A percentile compares a stretch with the other conserved stretches of the same genome.
phyloP scores from a whole-genome alignment of 2,888 invertebrate species.

The Abscondita cerata region DNA sequence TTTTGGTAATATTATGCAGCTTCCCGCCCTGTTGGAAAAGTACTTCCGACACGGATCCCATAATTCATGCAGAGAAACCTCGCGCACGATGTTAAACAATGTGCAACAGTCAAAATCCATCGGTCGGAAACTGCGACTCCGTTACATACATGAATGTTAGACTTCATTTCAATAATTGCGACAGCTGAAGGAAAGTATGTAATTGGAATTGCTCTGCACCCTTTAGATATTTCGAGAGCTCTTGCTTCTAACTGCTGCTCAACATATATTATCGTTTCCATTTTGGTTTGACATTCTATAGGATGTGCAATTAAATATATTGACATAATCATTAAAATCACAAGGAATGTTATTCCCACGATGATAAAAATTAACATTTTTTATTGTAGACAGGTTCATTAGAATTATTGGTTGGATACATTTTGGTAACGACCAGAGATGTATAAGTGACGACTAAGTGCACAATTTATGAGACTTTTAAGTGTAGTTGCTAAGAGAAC shows the following conservation, averaged over 20 bases:
- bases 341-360: too few species aligned
- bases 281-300: not conserved
- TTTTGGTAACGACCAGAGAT: too few species aligned
- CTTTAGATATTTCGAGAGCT: not conserved
- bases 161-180: conserved; percentile 8
- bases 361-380: too few species aligned
- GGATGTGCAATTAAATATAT: conserved; percentile 17
- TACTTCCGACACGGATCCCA: conserved; percentile 13
- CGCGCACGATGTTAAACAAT: conserved; percentile 5
- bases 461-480: too few species aligned
- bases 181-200: not conserved
- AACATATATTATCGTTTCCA: not conserved
- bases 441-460: too few species aligned
- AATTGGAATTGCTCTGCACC: conserved; percentile 15
- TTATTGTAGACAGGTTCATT: too few species aligned
- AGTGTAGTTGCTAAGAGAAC: too few species aligned
- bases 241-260: too few species aligned
- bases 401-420: too few species aligned
- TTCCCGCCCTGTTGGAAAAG: conserved; percentile 9
- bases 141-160: conserved; percentile 12
- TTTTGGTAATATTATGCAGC: not conserved
- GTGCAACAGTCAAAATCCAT: conserved; percentile 19
- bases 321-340: conserved; percentile 7
- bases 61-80: not conserved
- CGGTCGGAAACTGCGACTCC: conserved; percentile 5